Percentiles rank a stretch among this genome's conserved stretches.
Evolutionary conservation across 2,797 vertebrate species (phyloP).

Genomic region (Enteromius treurensis): DNA sequence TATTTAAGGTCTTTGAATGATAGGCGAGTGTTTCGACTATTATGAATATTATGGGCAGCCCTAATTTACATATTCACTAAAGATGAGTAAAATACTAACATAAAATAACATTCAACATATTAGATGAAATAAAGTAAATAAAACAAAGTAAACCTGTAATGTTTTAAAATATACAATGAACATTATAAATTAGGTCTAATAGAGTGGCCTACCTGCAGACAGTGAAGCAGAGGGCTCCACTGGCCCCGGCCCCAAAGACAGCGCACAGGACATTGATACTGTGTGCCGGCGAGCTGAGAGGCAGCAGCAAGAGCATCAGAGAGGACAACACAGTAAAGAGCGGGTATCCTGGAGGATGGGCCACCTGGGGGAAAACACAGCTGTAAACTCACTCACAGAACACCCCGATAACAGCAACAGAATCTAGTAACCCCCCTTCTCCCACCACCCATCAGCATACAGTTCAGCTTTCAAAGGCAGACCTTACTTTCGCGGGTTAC

Average conservation of each 20-base stretch:
- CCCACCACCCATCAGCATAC: conserved; percentile 54
- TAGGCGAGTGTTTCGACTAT: no score
- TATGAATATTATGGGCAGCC: background rate
- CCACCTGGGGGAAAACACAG: conserved; percentile 79
- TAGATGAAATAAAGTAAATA: background rate
- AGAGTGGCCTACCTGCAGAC: conserved; percentile 85
- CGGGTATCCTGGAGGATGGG: conserved; percentile 96
- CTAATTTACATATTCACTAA: no score
- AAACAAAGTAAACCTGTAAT: background rate
- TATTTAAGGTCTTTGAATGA: background rate
- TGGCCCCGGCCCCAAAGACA: conserved; percentile 86
- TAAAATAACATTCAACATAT: background rate
- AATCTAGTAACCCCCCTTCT: conserved; percentile 18
- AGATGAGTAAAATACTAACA: background rate
- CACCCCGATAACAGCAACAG: conserved; percentile 38
- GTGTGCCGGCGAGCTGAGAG: conserved; percentile 84
- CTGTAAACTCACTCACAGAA: conserved; percentile 39
- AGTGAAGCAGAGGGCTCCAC: conserved; percentile 87
- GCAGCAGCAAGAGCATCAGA: conserved; percentile 77
- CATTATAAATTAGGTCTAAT: background rate
- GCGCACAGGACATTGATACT: conserved; percentile 88
- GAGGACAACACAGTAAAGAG: conserved; percentile 90
- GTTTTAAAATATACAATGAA: background rate
- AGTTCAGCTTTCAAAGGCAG: conserved; percentile 79
- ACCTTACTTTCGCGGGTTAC: conserved; percentile 66